Base-by-base conservation (phyloP, 2,113 vertebrate species). In the Poeciliopsis retropinna region DNA sequence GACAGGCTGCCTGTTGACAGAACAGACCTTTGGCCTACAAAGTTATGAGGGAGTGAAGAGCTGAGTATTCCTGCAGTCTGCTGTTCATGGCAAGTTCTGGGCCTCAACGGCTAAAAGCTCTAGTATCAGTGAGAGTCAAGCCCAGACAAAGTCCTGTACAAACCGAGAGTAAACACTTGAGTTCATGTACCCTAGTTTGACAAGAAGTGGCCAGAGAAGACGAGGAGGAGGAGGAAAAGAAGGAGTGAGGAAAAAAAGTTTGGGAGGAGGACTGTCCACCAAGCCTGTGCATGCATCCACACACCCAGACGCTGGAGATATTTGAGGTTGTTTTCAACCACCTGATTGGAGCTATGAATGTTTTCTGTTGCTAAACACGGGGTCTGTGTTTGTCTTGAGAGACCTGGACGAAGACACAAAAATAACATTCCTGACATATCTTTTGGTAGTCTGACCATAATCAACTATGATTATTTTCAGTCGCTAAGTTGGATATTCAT, bases 121-220 rank as follows among this genome's bases (percentile, higher is more conserved):
- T 74, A 81, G 64, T 82, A 82, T 83, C 76, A 57, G 51, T 80
- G 72, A 76, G 76, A 83, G 87, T 93, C 92, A 92, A 91, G 93
- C 84, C 89, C 90, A 92, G 91, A 90, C 91, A 92, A 76, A 61
- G 86, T 88, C 88, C 83, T 60, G 82, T 61, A 85, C 87, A 82
- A 91, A 68, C 87, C 70, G 77, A 92, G 75, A 90, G 89, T 92
- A 90, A 92, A 92, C 90, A 93, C 67, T 66, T n/a, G 68, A 89
- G 89, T 83, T 91, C 82, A 88, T 88, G 83, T 86, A 69, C 77
- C 74, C 78, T 73, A 72, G 81, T 92, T 87, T 82, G 76, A 84
- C 78, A 70, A 84, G 82, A 81, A 80, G 86, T 68, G 17, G 74
- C 75, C 79, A 74, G 71, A 65, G 68, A 79, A 67, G 62, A 78